Evolutionary conservation across 2,113 vertebrate genomes (phyloP), one percentile per base, ranked within the genome.

Genomic region (Oreochromis aureus): DNA sequence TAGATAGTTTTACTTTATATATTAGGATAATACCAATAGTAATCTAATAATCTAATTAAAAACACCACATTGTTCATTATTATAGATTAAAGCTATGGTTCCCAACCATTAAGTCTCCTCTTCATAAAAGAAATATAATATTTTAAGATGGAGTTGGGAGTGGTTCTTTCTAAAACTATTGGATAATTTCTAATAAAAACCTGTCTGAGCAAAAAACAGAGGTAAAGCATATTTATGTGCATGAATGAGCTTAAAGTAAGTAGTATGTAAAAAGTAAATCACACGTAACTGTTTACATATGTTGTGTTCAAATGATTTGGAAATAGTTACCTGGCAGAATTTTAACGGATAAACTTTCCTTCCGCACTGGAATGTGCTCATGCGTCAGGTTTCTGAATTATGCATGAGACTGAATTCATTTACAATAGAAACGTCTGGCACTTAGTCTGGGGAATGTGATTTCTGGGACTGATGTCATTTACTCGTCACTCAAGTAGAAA

Each of bases 401-500:
- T 78, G 44, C 4, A 7, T 8, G 24, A n/a, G 10, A 66, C 10
- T n/a, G 71, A 48, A 76, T 19, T 76, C 10, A 30, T 30, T 46
- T 76, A 46, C 41, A 76, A 16, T 41, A 16, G n/a, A 71, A 44
- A 46, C 13, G 10, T 22, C 22, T 13, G 15, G n/a, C 39, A 44
- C 19, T 54, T 54, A 27, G 66, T 13, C 7, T 46, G 13, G 24
- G 41, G 69, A 46, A 46, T 27, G 66, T 16, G 13, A 73, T 51
- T 78, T 18, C 71, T 78, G 24, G 44, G 71, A 32, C 13, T 76
- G 6, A 46, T 30, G 15, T 46, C 16, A 76, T 76, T 76, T 48
- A 48, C 27, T 51, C 1, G 0, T 51, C 24, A 51, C 44, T 30
- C 44, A 30, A 32, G 0, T 12, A 78, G 24, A 32, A 51, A 32